Evolutionary conservation across 2,797 vertebrate species (phyloP), one percentile per base, ranked within the genome.

Genomic region (Moxostoma hubbsi): DNA sequence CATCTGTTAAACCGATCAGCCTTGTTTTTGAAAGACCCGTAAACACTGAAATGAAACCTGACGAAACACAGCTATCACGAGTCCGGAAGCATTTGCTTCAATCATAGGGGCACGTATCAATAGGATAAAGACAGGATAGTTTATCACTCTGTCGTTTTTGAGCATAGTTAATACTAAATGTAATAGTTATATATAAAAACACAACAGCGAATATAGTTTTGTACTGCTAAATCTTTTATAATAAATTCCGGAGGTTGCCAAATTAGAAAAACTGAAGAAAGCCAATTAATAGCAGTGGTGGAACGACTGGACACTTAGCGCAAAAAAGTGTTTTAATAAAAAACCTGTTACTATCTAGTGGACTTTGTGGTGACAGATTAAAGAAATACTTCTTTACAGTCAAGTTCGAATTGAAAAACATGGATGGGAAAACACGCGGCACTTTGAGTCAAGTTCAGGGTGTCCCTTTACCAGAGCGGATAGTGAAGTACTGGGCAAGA

Each of bases 401-500:
- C 8, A 12, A 5, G 10, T 53, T 36, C 53, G 18, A 16, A 13
- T 16, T 8, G 64, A 11, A 12, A 24, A 55, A 12, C 4, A 83
- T 83, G 82, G 73, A 79, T 36, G 15, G 36, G 7, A 58, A 16
- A 64, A 55, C 6, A 18, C 70, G 74, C 10, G 10, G 6, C 2
- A 36, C 61, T 46, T 0, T 81, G 24, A 5, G 49, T 18, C 54
- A 75, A 9, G 57, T 83, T 50, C 67, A 67, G n/a, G 76, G 77
- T 13, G 45, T 81, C 49, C 75, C 75, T 18, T 65, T 83, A 15
- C 70, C 46, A 45, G 68, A 79, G 64, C 72, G 15, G 11, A 55
- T 81, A 15, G 79, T 58, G 9, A 69, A 64, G 51, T 47, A 81
- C n/a, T 83, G 75, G 65, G 18, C 63, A 43, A 85, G 78, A 61